Evolutionary conservation across 1,140 invertebrate genomes (phyloP), one percentile per base, ranked within the genome.

Genomic region (Sitobion miscanthi): DNA sequence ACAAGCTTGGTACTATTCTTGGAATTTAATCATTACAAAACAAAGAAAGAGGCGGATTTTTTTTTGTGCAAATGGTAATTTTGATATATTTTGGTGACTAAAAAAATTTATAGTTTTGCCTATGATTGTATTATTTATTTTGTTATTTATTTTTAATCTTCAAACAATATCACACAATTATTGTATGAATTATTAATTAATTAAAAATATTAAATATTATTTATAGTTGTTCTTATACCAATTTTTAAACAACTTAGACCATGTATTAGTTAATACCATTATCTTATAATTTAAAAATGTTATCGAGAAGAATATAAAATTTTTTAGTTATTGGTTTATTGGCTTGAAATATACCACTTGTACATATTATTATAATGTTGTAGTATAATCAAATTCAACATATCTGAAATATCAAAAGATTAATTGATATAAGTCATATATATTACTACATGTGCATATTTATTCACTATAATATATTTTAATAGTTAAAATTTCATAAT

Each of bases 111-210:
- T n/a, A 77, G 62, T 77, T 77, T 77, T 77, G n/a, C 62, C 62
- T 77, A 77, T 77, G 62, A n/a, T 77, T 77, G 4, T 77, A 62
- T 90, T 42, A 90, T 89, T 89, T 42, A 69, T 90, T 45, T 69
- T 69, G 89, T 90, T 90, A 90, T 90, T 90, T 90, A 90, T 90
- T 90, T 62, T 90, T 90, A 90, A 90, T 69, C 25, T 45, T 69
- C 25, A 69, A 69, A 62, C 30, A 42, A 62, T 62, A 62, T 90
- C 11, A 90, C 45, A 45, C 25, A 69, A 45, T 69, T 90, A n/a
- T 90, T 77, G 30, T 77, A 21, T 45, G 38, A 69, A 45, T 69
- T 47, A 90, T 42, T 45, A 20, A 69, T 90, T 45, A 17, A 45
- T 90, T 90, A 45, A 47, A 90, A 25, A 45, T 45, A 90, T 90